Conservation (phyloP, 2,888 invertebrate species). For the Rhorus exstirpatorius region DNA sequence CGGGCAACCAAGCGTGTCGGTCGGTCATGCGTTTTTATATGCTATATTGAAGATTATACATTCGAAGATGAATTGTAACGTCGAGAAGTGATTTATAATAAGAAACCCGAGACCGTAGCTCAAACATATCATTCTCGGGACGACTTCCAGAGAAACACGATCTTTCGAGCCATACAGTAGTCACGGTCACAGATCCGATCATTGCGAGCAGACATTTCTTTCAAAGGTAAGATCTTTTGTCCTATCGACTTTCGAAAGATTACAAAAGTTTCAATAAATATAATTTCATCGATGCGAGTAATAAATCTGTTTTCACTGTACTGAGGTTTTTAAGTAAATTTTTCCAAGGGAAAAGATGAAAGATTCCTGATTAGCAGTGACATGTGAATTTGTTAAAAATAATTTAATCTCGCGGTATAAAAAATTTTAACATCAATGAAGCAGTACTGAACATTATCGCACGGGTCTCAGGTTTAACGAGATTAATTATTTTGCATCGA, state of each 20-base stretch:
- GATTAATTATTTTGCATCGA: too few relatives aligned
- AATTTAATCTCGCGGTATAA: too few relatives aligned
- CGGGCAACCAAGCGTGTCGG: slow-evolving; percentile 70
- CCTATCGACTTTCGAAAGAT: not conserved
- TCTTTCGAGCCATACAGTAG: not conserved
- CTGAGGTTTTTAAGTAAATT: too few relatives aligned
- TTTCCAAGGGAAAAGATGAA: too few relatives aligned
- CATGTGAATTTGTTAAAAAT: too few relatives aligned
- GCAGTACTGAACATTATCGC: too few relatives aligned
- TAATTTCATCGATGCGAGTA: too few relatives aligned
- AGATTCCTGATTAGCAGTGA: too few relatives aligned
- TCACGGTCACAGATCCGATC: not conserved
- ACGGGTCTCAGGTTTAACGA: too few relatives aligned
- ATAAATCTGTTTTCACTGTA: too few relatives aligned
- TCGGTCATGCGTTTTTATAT: slow-evolving; percentile 45
- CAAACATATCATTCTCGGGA: slow-evolving; percentile 57
- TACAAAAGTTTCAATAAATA: too few relatives aligned
- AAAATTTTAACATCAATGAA: too few relatives aligned
- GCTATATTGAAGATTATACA: slow-evolving; percentile 58
- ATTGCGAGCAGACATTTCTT: not conserved
- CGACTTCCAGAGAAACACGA: slow-evolving; percentile 28
- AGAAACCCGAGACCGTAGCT: slow-evolving; percentile 59
- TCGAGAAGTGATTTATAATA: slow-evolving; percentile 38
- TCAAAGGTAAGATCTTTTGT: not conserved
- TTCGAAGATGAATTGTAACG: not conserved